These are phyloP conservation scores for Epistrophe grossulariae DNA, from an alignment of 2,888 invertebrate species.

Conservation along the genomic window DNA sequence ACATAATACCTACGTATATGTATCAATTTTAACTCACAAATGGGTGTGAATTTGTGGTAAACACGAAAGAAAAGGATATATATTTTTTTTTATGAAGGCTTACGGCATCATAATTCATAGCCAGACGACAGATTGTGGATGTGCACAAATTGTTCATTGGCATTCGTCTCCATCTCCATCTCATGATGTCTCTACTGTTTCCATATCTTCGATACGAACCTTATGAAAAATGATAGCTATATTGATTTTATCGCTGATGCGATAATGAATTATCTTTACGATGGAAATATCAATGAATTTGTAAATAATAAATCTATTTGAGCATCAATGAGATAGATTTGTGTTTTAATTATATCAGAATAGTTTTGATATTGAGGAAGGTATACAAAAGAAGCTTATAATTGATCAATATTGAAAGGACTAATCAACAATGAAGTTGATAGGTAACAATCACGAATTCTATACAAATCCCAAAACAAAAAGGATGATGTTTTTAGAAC, in stretches of 20 bases:
- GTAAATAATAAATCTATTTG: constrained; percentile 21
- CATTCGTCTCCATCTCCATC: constrained; percentile 46
- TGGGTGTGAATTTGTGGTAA: constrained; percentile 56
- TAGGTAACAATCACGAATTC: background rate
- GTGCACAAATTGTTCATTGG: constrained; percentile 74
- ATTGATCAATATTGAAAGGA: background rate
- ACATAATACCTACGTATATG: constrained; percentile 1
- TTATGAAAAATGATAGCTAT: constrained; percentile 68
- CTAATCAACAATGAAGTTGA: background rate
- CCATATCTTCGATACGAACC: background rate
- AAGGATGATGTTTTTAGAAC: background rate
- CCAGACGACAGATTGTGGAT: constrained; percentile 70
- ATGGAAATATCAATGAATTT: constrained; percentile 38
- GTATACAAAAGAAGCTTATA: background rate
- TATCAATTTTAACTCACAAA: constrained; percentile 44
- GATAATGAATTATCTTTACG: constrained; percentile 50
- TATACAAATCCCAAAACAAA: background rate
- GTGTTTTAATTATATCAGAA: constrained; percentile 59
- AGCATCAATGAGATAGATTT: constrained; percentile 41
- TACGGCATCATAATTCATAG: constrained; percentile 71
- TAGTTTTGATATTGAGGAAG: background rate
- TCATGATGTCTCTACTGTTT: background rate
- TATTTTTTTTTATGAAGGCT: constrained; percentile 53
- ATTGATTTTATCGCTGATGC: constrained; percentile 53
- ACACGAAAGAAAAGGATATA: constrained; percentile 57